These are phyloP conservation scores for Orthonevra nobilis DNA, from an alignment of 2,888 invertebrate genomes.

Conservation along the genomic window DNA sequence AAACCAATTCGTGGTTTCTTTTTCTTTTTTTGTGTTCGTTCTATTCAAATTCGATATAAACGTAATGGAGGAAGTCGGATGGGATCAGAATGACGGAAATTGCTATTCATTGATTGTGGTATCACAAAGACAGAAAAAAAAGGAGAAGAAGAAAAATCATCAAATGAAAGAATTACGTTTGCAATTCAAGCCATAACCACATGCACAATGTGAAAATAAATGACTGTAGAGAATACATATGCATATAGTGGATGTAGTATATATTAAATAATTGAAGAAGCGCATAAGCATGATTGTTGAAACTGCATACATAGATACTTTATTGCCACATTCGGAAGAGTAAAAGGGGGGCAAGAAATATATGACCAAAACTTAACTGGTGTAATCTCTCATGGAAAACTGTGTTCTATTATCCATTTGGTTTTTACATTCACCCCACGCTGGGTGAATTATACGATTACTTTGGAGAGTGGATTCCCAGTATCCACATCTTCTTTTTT, in stretches of 20 bases:
- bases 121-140: not conserved
- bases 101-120: constrained; percentile 15
- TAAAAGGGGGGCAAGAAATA: constrained; percentile 46
- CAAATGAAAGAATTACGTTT: constrained; percentile 1
- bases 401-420: constrained; percentile 49
- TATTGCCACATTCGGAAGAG: constrained; percentile 6
- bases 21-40: too few relatives aligned
- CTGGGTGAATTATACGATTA: constrained; percentile 67
- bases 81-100: constrained; percentile 7
- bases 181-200: constrained; percentile 1
- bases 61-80: not conserved
- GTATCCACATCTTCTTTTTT: constrained; percentile 42
- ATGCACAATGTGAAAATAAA: constrained; percentile 1
- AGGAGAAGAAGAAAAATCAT: not conserved
- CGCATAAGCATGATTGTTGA: not conserved
- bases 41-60: too few relatives aligned
- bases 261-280: constrained; percentile 3
- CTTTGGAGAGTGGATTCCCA: constrained; percentile 52
- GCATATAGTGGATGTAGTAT: not conserved
- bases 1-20: too few relatives aligned
- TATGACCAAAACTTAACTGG: constrained; percentile 58
- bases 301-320: not conserved
- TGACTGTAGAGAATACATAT: constrained; percentile 14
- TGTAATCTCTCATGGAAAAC: constrained; percentile 65
- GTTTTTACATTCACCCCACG: constrained; percentile 54